Conservation (phyloP, 2,888 invertebrate species). For the Mactromeris polynyma region DNA sequence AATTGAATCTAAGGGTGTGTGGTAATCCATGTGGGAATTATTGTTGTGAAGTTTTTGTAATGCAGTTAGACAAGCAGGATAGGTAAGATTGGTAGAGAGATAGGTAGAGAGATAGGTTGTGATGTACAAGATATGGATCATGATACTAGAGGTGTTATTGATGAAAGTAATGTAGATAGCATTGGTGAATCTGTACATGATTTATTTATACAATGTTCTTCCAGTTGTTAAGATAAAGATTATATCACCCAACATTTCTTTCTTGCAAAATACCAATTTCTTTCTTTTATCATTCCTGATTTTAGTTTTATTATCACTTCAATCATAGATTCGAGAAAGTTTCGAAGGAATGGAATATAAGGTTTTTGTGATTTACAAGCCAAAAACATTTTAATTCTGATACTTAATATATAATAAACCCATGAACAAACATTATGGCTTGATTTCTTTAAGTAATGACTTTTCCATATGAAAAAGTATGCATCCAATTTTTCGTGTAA, state of each 20-base stretch:
- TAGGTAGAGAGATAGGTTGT: neutral
- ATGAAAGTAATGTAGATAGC: conserved; percentile 13
- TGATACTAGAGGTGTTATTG: conserved; percentile 30
- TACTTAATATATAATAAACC: neutral
- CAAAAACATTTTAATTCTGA: neutral
- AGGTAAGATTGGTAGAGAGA: neutral
- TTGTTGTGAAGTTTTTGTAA: neutral
- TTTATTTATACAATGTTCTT: conserved; percentile 30
- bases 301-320: neutral
- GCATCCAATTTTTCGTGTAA: neutral
- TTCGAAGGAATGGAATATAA: neutral
- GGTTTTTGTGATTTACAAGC: neutral
- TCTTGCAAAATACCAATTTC: conserved; percentile 1
- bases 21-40: conserved; percentile 1
- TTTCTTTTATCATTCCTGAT: neutral
- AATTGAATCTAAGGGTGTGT: conserved; percentile 7
- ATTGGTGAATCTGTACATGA: conserved; percentile 6
- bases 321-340: neutral
- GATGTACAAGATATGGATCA: conserved; percentile 10
- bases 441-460: neutral
- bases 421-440: neutral
- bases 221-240: neutral
- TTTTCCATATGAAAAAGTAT: neutral
- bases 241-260: neutral
- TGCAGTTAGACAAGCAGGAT: neutral